Conservation (phyloP, 1,140 invertebrate genomes). For the Leptestheria dahalacensis region DNA sequence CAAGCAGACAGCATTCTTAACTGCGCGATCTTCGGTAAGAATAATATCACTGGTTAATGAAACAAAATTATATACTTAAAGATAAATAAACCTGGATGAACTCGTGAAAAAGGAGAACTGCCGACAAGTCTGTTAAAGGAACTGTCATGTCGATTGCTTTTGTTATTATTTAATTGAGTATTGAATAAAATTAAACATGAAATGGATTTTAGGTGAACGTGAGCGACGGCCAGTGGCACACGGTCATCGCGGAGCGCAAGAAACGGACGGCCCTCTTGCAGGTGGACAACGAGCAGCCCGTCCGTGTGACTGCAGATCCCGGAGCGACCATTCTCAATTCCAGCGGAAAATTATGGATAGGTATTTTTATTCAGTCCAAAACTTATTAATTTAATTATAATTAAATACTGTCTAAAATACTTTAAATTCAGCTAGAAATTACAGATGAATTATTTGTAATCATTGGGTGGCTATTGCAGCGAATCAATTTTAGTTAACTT, state of each 20-base stretch:
- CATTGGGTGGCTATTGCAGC: too few relatives aligned
- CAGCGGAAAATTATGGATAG: conserved; percentile 59
- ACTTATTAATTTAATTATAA: conserved; percentile 1
- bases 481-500: not conserved
- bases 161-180: not conserved
- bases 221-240: conserved; percentile 58
- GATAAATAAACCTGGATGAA: too few relatives aligned
- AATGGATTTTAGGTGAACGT: conserved; percentile 42
- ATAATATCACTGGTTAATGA: not conserved
- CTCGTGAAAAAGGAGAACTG: too few relatives aligned
- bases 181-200: too few relatives aligned
- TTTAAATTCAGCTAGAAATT: too few relatives aligned
- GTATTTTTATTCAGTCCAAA: conserved; percentile 27
- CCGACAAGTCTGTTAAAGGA: not conserved
- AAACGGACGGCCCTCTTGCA: conserved; percentile 48
- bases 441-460: too few relatives aligned
- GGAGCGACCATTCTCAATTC: conserved; percentile 52
- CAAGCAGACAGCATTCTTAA: conserved; percentile 35
- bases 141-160: not conserved
- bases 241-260: conserved; percentile 43
- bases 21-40: conserved; percentile 35
- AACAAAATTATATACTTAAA: not conserved
- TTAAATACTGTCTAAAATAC: not conserved
- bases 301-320: conserved; percentile 41
- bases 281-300: conserved; percentile 45